Conservation (phyloP, 2,797 vertebrate genomes). For the Gambelia wislizenii region DNA sequence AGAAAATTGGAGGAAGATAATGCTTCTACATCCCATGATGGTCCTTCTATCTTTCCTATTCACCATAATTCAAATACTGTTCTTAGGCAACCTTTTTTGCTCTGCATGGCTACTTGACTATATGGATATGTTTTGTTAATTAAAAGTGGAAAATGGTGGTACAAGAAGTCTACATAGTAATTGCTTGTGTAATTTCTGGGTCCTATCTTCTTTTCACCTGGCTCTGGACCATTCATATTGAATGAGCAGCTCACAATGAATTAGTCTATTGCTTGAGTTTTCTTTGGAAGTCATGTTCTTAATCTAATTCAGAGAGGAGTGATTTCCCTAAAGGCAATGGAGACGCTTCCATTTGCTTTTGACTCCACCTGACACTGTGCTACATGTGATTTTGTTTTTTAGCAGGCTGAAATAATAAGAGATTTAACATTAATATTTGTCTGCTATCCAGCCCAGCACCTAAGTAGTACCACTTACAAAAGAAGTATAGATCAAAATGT, state of each 20-base stretch:
- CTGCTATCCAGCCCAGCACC: constrained; percentile 34
- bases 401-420: constrained; percentile 34
- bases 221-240: constrained; percentile 32
- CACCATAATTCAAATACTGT: background rate
- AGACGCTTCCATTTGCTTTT: constrained; percentile 25
- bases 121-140: background rate
- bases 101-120: background rate
- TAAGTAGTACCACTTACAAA: constrained; percentile 38
- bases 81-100: background rate
- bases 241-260: background rate
- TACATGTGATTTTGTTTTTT: constrained; percentile 47
- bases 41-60: background rate
- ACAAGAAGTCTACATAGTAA: background rate
- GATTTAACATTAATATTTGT: constrained; percentile 35
- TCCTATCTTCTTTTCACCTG: constrained; percentile 41
- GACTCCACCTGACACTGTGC: constrained; percentile 32
- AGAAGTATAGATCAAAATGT: background rate
- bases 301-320: constrained; percentile 24
- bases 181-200: constrained; percentile 53
- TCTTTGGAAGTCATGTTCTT: constrained; percentile 9
- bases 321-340: background rate
- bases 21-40: background rate
- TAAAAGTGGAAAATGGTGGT: background rate
- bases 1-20: background rate
- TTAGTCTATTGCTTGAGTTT: constrained; percentile 5